Evolutionary conservation across 2,888 invertebrate species (phyloP).

Genomic region (Tuberolachnus salignus): DNA sequence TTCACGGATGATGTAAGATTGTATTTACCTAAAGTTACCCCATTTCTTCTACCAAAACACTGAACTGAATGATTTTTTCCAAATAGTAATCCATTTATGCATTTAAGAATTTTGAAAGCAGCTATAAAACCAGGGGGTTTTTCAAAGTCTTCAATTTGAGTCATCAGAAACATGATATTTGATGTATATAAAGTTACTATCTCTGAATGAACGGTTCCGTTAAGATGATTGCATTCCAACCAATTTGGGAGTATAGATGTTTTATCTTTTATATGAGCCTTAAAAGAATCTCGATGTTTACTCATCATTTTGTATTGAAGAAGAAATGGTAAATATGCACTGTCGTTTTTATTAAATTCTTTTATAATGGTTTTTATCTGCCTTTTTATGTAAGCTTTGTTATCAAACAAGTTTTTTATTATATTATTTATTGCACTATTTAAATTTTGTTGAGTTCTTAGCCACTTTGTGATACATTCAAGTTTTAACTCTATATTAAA

Average conservation of each 20-base stretch:
- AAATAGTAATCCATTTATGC: slow-evolving; percentile 32
- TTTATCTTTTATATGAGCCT: slow-evolving; percentile 11
- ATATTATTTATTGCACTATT: slow-evolving; percentile 35
- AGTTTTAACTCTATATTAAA: slow-evolving; percentile 43
- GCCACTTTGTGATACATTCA: slow-evolving; percentile 24
- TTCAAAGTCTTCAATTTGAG: slow-evolving; percentile 31
- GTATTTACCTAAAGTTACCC: slow-evolving; percentile 28
- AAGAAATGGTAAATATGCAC: slow-evolving; percentile 34
- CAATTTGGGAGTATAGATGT: slow-evolving; percentile 33
- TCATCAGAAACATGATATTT: slow-evolving; percentile 35
- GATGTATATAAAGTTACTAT: slow-evolving; percentile 30
- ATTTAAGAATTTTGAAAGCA: slow-evolving; percentile 16
- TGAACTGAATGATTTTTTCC: slow-evolving; percentile 9
- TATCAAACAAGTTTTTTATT: slow-evolving; percentile 14
- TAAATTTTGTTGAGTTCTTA: slow-evolving; percentile 22
- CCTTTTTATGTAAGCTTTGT: background rate
- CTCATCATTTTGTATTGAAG: slow-evolving; percentile 18
- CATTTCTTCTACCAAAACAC: slow-evolving; percentile 31
- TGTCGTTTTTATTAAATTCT: slow-evolving; percentile 20
- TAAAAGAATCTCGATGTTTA: slow-evolving; percentile 4
- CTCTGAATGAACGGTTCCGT: slow-evolving; percentile 6
- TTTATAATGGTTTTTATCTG: slow-evolving; percentile 38
- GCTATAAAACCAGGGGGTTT: slow-evolving; percentile 10
- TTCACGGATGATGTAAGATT: slow-evolving; percentile 14
- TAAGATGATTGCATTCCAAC: slow-evolving; percentile 35